Base-by-base conservation (phyloP, 2,797 vertebrate genomes). In the Chelon labrosus region DNA sequence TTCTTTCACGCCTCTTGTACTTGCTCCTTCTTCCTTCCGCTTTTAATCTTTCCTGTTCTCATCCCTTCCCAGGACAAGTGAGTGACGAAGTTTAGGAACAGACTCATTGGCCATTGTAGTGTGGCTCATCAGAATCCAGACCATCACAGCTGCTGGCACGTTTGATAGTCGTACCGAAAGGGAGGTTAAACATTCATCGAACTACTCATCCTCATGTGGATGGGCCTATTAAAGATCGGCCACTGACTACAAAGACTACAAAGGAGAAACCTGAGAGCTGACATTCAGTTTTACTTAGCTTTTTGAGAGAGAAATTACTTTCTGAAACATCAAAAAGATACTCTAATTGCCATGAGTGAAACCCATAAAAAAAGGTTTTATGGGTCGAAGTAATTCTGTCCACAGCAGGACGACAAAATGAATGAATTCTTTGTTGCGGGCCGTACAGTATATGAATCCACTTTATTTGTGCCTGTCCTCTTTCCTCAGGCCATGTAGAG, bases 401-500 rank as follows among this genome's bases (percentile, higher is more conserved):
- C 72, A 58, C 81, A 84, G 72, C 73, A 78, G 59, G 70, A 85
- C 41, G 35, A 83, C 80, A 77, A 83, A 87, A 80, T 80, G 65
- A 83, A 76, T 77, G 60, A 77, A 86, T 83, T 85, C 84, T 86
- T 87, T 84, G 82, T 88, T 78, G 77, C 83, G 80, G 73, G 75
- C 53, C 20, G 27, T 46, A 60, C 65, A 70, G 39, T 89, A 68
- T 89, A 85, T 89, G 80, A 90, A 86, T 87, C 74, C 70, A 77
- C 51, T 89, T 86, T 77, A 83, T 87, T 79, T 87, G 85, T 70
- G 88, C 77, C 59, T 81, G 76, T 84, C 73, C 77, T 90, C 84
- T 89, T 61, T 87, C 90, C 86, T 63, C 66, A 3, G 91, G 91
- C 84, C 79, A 86, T 80, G 70, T 72, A 85, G 64, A 86, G 82